Evolutionary conservation across 2,797 vertebrate species (phyloP).

Genomic region (Phalloptychus januarius): DNA sequence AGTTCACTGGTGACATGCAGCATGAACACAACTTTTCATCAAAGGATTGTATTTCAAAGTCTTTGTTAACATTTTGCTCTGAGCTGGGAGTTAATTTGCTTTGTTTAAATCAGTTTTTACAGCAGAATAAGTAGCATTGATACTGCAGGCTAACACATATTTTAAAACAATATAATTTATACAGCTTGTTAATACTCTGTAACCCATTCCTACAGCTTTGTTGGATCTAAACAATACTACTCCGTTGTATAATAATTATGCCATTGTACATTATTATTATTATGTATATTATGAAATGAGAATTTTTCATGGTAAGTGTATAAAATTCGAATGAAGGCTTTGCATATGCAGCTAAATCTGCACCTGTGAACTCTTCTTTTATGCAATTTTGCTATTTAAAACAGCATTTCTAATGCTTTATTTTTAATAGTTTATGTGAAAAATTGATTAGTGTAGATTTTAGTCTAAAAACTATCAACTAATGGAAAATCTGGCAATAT

Average conservation of each 20-base stretch:
- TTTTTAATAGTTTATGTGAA: not conserved
- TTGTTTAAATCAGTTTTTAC: not conserved
- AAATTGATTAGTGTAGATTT: not conserved
- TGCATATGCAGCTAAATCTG: not conserved
- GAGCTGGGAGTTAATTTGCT: not conserved
- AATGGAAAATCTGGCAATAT: not conserved
- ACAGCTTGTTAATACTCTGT: not conserved
- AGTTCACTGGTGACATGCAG: constrained; percentile 23
- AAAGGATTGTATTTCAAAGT: not conserved
- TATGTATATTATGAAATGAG: not conserved
- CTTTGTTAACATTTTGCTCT: not conserved
- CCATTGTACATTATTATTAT: not conserved
- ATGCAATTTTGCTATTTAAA: not conserved
- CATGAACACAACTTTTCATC: constrained; percentile 20
- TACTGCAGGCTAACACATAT: not conserved
- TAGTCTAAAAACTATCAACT: not conserved
- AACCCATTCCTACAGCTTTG: not conserved
- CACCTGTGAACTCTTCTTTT: not conserved
- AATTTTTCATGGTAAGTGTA: not conserved
- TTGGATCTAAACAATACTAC: no score
- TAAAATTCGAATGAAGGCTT: not conserved
- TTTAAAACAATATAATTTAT: not conserved
- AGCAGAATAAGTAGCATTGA: not conserved
- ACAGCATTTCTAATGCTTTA: not conserved
- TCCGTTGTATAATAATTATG: not conserved